A percentile compares a stretch with the other conserved stretches of the same genome.
Evolutionary conservation across 2,113 vertebrate genomes (phyloP).

Genomic region (Promerops cafer): DNA sequence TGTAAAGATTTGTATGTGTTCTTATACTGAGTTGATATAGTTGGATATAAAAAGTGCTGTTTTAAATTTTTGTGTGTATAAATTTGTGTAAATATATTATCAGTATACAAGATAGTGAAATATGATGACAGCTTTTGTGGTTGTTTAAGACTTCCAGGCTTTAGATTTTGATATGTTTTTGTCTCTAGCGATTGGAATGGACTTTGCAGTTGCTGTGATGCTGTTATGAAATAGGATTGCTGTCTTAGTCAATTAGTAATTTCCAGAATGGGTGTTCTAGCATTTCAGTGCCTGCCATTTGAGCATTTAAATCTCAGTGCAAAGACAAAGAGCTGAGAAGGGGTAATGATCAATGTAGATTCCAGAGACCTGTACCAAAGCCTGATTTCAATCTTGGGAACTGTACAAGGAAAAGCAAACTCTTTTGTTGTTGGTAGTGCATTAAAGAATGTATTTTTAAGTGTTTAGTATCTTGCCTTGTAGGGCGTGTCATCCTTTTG

Average conservation of each 20-base stretch:
- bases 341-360: not conserved
- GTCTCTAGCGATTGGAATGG: not conserved
- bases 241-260: conserved; percentile 4
- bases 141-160: not conserved
- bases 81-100: not conserved
- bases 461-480: not conserved
- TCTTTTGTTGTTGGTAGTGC: not conserved
- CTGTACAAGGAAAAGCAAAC: not conserved
- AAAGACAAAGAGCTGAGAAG: not conserved
- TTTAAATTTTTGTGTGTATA: not conserved
- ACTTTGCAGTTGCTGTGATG: not conserved
- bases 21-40: not conserved
- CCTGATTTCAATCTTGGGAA: not conserved
- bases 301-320: not conserved
- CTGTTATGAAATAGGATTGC: conserved; percentile 25
- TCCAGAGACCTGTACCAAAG: not conserved
- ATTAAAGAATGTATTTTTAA: not conserved
- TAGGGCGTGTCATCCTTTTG: not conserved
- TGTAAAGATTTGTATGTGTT: not conserved
- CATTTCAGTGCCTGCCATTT: not conserved
- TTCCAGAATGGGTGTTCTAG: not conserved
- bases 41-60: not conserved
- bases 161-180: not conserved
- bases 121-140: not conserved
- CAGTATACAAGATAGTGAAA: not conserved